Evolutionary conservation across 1,140 invertebrate species (phyloP), one percentile per base, ranked within the genome.

Genomic region (Brachystomella parvula): DNA sequence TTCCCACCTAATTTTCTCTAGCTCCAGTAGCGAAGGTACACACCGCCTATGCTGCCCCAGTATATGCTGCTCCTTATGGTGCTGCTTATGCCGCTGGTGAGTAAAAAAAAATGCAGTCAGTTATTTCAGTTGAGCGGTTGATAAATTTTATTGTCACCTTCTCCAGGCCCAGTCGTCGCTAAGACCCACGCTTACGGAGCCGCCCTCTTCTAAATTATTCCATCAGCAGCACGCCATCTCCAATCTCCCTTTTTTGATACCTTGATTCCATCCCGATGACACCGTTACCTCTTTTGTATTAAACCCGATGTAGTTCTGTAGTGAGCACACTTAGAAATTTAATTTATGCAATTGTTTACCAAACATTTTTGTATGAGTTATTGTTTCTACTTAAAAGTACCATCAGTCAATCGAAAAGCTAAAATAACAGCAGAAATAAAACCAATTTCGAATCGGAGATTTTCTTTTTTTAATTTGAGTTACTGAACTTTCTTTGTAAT

Each of bases 151-250:
- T n/a, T n/a, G n/a, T n/a, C n/a, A n/a, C n/a, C n/a, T n/a, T n/a
- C n/a, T n/a, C n/a, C n/a, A n/a, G n/a, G n/a, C n/a, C n/a, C n/a
- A n/a, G n/a, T n/a, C n/a, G n/a, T n/a, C n/a, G n/a, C n/a, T n/a
- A n/a, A n/a, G n/a, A n/a, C n/a, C n/a, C n/a, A n/a, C 39, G 9
- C 39, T n/a, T 53, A 53, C 24, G 49, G 49, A 53, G 49, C 9
- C 24, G 49, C 49, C 49, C 3, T 53, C 49, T 6, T 26, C 49
- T 53, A 53, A 53, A 53, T 53, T 53, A 53, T 53, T 53, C 49
- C 49, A 53, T 26, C 49, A 9, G 24, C n/a, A n/a, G n/a, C n/a
- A n/a, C n/a, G n/a, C n/a, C n/a, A n/a, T n/a, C n/a, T n/a, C n/a
- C n/a, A n/a, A n/a, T n/a, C n/a, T n/a, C n/a, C n/a, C n/a, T n/a